Base-by-base conservation (phyloP, 1,140 invertebrate species). In the Lerema accius region DNA sequence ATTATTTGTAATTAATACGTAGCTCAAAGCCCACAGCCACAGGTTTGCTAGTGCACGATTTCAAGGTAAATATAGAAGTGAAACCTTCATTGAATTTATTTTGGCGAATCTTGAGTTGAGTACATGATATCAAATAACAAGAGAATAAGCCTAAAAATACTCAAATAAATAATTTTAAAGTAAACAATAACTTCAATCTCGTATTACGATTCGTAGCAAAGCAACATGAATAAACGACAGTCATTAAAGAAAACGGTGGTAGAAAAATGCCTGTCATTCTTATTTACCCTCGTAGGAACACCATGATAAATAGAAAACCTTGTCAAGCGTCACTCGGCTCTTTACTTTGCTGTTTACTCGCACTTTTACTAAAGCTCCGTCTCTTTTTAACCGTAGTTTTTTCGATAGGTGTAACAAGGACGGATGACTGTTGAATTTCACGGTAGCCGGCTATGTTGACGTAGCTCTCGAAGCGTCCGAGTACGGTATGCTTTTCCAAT, bases 371-470 rank as follows among this genome's bases (percentile, higher is more conserved):
- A 4, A 4, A 50, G 43, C 26, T 40, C 17, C 58, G 19, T 71
- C 71, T 28, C 70, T 53, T 43, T 81, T 64, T 14, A 3, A 1
- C 50, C 4, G 10, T 16, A 0, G 0, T 0, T 5, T 1, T 13
- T 11, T 5, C 10, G 0, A 13, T 14, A n/a, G 4, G 70, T 67
- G 4, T 37, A 70, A 80, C 16, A 63, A 66, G 56, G 78, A 78
- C 13, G 45, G 64, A 16, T 16, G 1, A 3, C 46, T 76, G 75
- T 78, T 67, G 72, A 79, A 75, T 82, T 84, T 86, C 78, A 80
- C 83, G 73, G 80, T 82, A 82, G 82, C 76, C 16, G 55, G 74
- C 63, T 45, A 77, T 71, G 67, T 69, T 64, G 73, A 63, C 28
- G 11, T 69, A 65, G 75, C 71, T 78, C 69, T 60, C 50, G 46